These are phyloP conservation scores for Tylochromis polylepis DNA, from an alignment of 2,113 vertebrate genomes.

Conservation along the genomic window DNA sequence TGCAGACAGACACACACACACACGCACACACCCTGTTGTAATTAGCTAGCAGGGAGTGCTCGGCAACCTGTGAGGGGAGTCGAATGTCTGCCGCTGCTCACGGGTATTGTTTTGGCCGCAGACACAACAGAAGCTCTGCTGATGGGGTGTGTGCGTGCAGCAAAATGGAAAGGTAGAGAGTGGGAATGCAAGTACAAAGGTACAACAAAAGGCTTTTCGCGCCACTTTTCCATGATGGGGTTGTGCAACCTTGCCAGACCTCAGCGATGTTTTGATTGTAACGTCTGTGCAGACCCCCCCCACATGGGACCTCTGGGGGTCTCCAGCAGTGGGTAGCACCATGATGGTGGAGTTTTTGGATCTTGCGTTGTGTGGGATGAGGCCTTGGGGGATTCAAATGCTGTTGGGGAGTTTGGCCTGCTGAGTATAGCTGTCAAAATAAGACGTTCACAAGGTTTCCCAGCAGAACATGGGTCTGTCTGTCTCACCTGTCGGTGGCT, in stretches of 20 bases:
- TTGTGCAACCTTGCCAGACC: neutral
- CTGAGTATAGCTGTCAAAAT: neutral
- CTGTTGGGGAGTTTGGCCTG: neutral
- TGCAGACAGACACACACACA: constrained; percentile 45
- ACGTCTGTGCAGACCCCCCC: neutral
- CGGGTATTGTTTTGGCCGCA: constrained; percentile 85
- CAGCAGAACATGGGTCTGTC: neutral
- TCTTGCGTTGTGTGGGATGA: neutral
- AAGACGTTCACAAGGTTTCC: neutral
- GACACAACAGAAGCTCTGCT: constrained; percentile 79
- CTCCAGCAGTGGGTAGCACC: neutral
- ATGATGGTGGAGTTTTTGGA: neutral
- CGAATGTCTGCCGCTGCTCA: constrained; percentile 63
- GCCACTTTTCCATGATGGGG: neutral
- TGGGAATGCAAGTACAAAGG: neutral
- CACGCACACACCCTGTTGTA: constrained; percentile 60
- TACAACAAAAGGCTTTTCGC: neutral
- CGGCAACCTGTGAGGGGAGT: constrained; percentile 88
- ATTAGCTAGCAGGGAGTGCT: constrained; percentile 86
- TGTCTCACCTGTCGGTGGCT: neutral
- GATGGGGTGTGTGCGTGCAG: neutral
- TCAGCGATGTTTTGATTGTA: neutral
- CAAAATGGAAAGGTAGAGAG: neutral
- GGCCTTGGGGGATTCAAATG: neutral
- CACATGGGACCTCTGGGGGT: neutral